Evolutionary conservation across 1,140 invertebrate genomes (phyloP), one percentile per base, ranked within the genome.

Genomic region (Zaprionus gabonicus): DNA sequence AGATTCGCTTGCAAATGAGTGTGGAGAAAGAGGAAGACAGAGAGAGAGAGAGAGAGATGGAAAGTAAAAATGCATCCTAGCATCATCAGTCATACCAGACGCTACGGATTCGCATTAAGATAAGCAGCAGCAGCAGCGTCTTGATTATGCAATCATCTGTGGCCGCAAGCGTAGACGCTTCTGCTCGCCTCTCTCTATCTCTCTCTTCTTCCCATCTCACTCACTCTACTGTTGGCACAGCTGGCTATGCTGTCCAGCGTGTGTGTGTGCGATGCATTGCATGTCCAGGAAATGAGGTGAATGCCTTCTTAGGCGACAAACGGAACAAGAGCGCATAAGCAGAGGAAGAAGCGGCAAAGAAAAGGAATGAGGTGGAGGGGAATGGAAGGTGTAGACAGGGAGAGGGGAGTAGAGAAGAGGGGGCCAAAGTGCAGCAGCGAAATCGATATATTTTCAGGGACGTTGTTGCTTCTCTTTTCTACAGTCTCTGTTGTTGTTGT

Each of bases 371-470:
- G 69, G 51, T 20, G 51, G 17, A 27, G 46, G 1, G 28, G 31
- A n/a, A 65, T 58, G 62, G 17, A 23, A 13, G 62, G 17, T 23
- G 51, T 17, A 27, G 49, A 15, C 25, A 64, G 9, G 36, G 38
- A 53, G 17, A 31, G 63, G 36, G 28, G 23, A 34, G 57, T 23
- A 25, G 46, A 9, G 67, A 46, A 55, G 66, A 46, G 38, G 67
- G 36, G 7, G 28, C n/a, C 38, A 76, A 69, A 71, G 71, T 79
- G 76, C 68, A 63, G 56, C 66, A 74, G 81, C 81, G 81, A 78
- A 83, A 83, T 83, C 81, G 82, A 84, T 83, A 84, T 85, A 70
- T 80, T 76, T 83, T 83, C 81, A 83, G 81, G 81, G 81, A 85
- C 81, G 73, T 28, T 63, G 67, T 63, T 34, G 31, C 60, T 49